These are phyloP conservation scores for Haemorhous mexicanus DNA, from an alignment of 2,113 vertebrate genomes.

Conservation along the genomic window DNA sequence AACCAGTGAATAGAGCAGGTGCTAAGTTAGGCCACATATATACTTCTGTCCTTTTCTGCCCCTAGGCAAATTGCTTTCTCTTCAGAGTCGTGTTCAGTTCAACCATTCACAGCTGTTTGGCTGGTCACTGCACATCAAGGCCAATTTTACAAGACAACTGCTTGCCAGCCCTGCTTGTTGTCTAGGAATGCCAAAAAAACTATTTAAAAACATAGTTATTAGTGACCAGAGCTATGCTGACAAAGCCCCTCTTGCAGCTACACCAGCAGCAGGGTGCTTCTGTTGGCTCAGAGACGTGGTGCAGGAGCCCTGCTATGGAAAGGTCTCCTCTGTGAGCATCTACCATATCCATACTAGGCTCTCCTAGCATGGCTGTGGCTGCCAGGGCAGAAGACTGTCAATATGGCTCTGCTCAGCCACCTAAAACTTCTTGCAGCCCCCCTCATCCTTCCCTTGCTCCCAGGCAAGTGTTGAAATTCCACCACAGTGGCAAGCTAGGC, in stretches of 20 bases:
- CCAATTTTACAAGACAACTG: neutral
- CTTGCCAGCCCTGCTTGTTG: neutral
- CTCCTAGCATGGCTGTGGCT: neutral
- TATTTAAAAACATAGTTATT: neutral
- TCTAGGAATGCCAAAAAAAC: rapidly evolving
- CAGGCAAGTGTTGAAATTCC: neutral
- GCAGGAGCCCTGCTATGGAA: rapidly evolving
- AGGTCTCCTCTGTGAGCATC: neutral
- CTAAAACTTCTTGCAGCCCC: neutral
- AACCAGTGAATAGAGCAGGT: neutral
- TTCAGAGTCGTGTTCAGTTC: neutral
- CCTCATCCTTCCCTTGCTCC: neutral
- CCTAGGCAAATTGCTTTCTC: neutral
- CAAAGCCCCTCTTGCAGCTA: neutral
- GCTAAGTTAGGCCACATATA: neutral
- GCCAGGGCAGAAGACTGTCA: neutral
- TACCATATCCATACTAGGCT: neutral
- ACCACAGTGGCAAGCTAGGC: neutral
- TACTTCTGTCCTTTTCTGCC: neutral
- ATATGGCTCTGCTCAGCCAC: neutral
- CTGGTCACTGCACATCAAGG: neutral
- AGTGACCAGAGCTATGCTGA: neutral
- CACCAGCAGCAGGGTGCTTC: neutral
- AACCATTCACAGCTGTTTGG: neutral
- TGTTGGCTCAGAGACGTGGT: neutral